Evolutionary conservation across 2,113 vertebrate genomes (phyloP).

Genomic region (Puma concolor): DNA sequence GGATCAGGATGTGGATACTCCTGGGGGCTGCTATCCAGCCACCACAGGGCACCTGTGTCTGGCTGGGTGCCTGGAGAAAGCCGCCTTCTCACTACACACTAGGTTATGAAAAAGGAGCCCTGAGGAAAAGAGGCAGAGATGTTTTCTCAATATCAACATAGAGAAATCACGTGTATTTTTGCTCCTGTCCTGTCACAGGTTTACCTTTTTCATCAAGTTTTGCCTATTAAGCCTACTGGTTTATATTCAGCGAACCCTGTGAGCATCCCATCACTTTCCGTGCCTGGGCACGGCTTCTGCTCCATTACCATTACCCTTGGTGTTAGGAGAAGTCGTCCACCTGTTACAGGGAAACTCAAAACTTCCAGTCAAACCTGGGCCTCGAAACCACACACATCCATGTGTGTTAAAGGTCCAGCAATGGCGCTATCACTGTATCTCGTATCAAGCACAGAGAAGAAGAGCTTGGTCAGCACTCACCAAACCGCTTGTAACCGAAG

Average conservation of each 20-base stretch:
- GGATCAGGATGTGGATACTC: neutral
- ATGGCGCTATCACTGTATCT: neutral
- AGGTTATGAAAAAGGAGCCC: neutral
- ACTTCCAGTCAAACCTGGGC: neutral
- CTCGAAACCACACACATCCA: neutral
- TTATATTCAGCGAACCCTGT: neutral
- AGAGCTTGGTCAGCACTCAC: constrained; percentile 87
- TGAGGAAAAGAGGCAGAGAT: neutral
- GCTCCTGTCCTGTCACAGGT: neutral
- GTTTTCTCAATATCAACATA: neutral
- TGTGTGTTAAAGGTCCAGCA: too few species aligned
- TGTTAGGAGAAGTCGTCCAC: neutral
- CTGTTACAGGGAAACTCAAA: neutral
- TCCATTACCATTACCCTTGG: neutral
- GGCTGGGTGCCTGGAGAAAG: neutral
- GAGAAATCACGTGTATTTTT: neutral
- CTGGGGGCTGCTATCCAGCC: neutral
- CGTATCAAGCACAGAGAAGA: neutral
- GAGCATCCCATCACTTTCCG: neutral
- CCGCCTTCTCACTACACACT: neutral
- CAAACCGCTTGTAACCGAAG: constrained; percentile 99
- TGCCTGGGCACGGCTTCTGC: neutral
- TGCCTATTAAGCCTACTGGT: neutral
- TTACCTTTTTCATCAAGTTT: neutral
- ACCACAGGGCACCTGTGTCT: neutral